Percentiles rank a stretch among this genome's conserved stretches.
phyloP scores from a whole-genome alignment of 2,888 invertebrate genomes.

The Stegophylla sp. region DNA sequence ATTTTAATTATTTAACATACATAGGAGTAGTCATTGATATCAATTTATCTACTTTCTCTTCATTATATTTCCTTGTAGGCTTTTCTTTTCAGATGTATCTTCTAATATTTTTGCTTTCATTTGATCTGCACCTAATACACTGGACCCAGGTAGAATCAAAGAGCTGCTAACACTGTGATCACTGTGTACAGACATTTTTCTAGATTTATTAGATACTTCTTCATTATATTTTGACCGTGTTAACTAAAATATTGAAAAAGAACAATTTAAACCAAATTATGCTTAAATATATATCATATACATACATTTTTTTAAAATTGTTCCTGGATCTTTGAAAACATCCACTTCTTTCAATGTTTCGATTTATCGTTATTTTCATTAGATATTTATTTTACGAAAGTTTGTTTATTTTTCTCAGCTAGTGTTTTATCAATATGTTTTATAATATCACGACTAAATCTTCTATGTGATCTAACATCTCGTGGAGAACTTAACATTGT shows the following conservation, averaged over 20 bases:
- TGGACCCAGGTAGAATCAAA: not conserved
- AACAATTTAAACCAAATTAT: too few species aligned
- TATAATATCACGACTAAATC: too few species aligned
- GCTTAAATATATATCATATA: too few species aligned
- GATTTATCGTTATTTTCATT: conserved; percentile 4
- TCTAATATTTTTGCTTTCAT: conserved; percentile 11
- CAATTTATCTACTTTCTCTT: not conserved
- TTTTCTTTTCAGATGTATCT: conserved; percentile 1
- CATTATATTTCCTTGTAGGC: not conserved
- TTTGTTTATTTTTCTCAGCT: too few species aligned
- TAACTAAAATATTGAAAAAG: conserved; percentile 15
- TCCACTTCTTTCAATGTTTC: not conserved
- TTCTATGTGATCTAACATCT: too few species aligned
- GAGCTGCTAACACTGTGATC: not conserved
- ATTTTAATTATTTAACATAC: conserved; percentile 7
- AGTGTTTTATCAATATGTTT: too few species aligned
- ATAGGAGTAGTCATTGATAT: not conserved
- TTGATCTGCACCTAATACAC: not conserved
- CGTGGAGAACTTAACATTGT: too few species aligned
- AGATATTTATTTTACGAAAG: too few species aligned
- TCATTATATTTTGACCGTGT: conserved; percentile 51
- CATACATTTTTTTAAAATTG: conserved; percentile 2
- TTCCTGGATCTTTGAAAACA: not conserved
- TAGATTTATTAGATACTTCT: conserved; percentile 7
- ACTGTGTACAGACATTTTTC: conserved; percentile 1